Base-by-base conservation (phyloP, 2,888 invertebrate genomes). In the Pristionchus exspectatus region DNA sequence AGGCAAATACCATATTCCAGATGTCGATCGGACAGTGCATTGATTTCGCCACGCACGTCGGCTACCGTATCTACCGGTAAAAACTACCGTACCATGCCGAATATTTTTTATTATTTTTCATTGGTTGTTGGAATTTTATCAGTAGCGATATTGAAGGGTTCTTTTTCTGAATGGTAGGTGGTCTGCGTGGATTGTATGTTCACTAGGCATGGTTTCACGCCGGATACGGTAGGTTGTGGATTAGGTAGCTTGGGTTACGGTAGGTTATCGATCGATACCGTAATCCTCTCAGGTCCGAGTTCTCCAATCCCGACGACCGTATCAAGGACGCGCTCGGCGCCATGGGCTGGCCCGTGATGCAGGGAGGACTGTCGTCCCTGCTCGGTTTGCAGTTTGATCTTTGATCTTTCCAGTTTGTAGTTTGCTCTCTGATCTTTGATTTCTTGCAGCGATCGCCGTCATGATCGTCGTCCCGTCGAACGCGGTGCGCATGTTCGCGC, bases 21-120 rank as follows among this genome's bases (percentile, higher is more conserved):
- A 95, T 95, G 95, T 93, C 93, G 38, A 94, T 95, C 86, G 95
- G 95, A 4, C 92, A 95, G 56, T 95, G 95, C 83, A 94, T 95
- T 89, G 95, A 95, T 90, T 95, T 95, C 90, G 94, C 94, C 63
- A 94, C 95, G 2, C 95, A 95, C 87, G 94, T 95, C 44, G 95
- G 94, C 59, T 95, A 94, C 91, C 91, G 94, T 63, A 94, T 94
- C 87, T 94, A 93, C 88, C 90, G 93, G 77, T 44, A 24, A 33
- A 33, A 33, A 33, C 10, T 63, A 63, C 63, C 10, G 63, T 63
- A 63, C 7, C 63, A n/a, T 56, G 63, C 12, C 12, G 12, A 9
- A 0, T 50, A 50, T 50, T 9, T 3, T 7, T 50, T 0, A 50
- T 50, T 10, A 50, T 50, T 9, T 0, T 50, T 50, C 44, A 9